These are phyloP conservation scores for Stenurella melanura DNA, from an alignment of 2,888 invertebrate genomes.

Conservation along the genomic window DNA sequence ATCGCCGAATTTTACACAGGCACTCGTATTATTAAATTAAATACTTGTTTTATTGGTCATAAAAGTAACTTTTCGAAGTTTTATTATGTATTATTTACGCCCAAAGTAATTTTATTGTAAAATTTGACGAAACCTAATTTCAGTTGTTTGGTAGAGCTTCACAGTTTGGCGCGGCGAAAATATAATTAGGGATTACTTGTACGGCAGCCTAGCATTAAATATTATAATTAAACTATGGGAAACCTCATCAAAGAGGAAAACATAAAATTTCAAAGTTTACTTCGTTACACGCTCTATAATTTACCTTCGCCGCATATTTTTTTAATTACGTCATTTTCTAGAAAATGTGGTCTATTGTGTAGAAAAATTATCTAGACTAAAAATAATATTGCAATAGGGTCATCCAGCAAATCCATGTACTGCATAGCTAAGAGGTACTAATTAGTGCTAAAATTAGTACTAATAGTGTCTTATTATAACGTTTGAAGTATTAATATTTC, in stretches of 20 bases:
- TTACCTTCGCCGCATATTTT: not conserved
- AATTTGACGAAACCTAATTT: constrained; percentile 16
- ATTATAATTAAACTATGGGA: constrained; percentile 7
- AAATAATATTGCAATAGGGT: too few species aligned
- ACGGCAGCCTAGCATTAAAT: constrained; percentile 7
- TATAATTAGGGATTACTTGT: constrained; percentile 3
- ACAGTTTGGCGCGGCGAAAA: not conserved
- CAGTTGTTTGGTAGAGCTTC: not conserved
- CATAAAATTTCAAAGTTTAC: not conserved
- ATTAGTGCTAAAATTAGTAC: too few species aligned
- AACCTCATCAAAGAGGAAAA: constrained; percentile 4
- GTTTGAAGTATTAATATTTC: too few species aligned
- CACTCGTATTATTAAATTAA: constrained; percentile 11
- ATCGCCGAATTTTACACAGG: not conserved
- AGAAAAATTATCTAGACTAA: too few species aligned
- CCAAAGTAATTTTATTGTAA: constrained; percentile 5
- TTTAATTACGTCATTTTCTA: not conserved
- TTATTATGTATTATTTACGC: constrained; percentile 9
- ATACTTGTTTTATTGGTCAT: constrained; percentile 1
- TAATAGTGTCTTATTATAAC: too few species aligned
- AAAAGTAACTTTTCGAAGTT: not conserved
- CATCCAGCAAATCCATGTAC: too few species aligned
- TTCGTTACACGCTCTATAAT: not conserved
- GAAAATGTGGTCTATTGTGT: not conserved
- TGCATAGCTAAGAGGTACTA: too few species aligned